These are phyloP conservation scores for Melinopterus prodromus DNA, from an alignment of 2,888 invertebrate species.

Conservation along the genomic window DNA sequence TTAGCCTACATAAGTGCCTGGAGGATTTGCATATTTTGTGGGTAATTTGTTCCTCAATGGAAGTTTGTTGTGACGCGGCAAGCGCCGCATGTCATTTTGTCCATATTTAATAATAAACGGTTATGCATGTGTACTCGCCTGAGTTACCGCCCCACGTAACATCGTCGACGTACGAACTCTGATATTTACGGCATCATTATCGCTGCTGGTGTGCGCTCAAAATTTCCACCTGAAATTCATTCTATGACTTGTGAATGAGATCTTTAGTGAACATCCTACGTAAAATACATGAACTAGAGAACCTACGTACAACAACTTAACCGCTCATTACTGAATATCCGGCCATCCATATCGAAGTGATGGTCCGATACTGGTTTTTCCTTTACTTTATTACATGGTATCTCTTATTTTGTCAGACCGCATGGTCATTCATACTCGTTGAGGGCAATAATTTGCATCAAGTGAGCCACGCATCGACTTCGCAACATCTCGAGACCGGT, in stretches of 20 bases:
- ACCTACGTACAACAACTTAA: not conserved
- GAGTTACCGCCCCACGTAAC: not conserved
- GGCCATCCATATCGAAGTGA: not conserved
- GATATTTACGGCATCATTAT: slow-evolving; percentile 4
- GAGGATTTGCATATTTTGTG: slow-evolving; percentile 23
- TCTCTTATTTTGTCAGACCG: not conserved
- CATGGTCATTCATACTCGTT: not conserved
- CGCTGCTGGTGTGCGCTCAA: not conserved
- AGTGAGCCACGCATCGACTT: not conserved
- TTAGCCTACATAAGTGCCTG: slow-evolving; percentile 18
- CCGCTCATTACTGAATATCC: not conserved
- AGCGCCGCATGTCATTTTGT: slow-evolving; percentile 18
- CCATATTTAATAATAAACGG: slow-evolving; percentile 24
- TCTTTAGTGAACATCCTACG: too few species aligned
- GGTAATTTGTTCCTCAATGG: slow-evolving; percentile 18
- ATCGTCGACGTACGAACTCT: not conserved
- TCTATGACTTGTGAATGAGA: not conserved
- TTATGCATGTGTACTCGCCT: slow-evolving; percentile 9
- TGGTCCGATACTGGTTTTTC: not conserved
- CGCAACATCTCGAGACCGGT: not conserved
- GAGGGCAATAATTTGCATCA: not conserved
- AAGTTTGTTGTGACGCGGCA: slow-evolving; percentile 12
- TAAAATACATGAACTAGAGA: not conserved
- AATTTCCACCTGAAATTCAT: not conserved
- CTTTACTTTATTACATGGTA: not conserved